These are phyloP conservation scores for Micrastur ruficollis DNA, from an alignment of 2,797 vertebrate species.

Conservation along the genomic window DNA sequence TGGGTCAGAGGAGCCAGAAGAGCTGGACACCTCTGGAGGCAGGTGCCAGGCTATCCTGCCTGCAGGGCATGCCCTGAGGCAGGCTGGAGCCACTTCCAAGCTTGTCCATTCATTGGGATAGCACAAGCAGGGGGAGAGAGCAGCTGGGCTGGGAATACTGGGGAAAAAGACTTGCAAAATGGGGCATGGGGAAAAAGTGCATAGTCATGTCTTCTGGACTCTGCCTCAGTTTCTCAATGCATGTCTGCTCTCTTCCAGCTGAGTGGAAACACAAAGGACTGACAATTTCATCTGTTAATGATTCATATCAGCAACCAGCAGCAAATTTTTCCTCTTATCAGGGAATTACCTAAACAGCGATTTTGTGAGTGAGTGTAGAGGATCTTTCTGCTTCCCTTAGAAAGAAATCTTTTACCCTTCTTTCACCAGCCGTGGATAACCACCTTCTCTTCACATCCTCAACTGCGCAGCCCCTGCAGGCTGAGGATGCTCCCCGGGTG, in stretches of 20 bases:
- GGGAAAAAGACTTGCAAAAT: background rate
- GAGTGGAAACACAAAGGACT: background rate
- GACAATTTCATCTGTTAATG: background rate
- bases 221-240: background rate
- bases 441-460: background rate
- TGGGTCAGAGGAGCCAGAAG: background rate
- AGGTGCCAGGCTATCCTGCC: background rate
- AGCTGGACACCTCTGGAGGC: rapidly evolving
- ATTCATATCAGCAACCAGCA: background rate
- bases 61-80: background rate
- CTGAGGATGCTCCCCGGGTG: background rate
- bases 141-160: background rate
- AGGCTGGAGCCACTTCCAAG: background rate
- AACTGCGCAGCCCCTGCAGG: background rate
- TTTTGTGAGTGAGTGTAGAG: background rate
- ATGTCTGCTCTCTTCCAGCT: background rate
- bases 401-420: background rate
- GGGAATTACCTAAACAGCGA: background rate
- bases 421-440: background rate
- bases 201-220: background rate
- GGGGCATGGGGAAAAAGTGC: background rate
- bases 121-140: background rate
- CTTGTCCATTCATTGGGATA: background rate
- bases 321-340: background rate
- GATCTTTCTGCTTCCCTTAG: background rate